Percentiles rank a stretch among this genome's conserved stretches.
These are phyloP conservation scores for Dromiciops gliroides DNA, from an alignment of 2,113 vertebrate genomes.

Conservation along the genomic window DNA sequence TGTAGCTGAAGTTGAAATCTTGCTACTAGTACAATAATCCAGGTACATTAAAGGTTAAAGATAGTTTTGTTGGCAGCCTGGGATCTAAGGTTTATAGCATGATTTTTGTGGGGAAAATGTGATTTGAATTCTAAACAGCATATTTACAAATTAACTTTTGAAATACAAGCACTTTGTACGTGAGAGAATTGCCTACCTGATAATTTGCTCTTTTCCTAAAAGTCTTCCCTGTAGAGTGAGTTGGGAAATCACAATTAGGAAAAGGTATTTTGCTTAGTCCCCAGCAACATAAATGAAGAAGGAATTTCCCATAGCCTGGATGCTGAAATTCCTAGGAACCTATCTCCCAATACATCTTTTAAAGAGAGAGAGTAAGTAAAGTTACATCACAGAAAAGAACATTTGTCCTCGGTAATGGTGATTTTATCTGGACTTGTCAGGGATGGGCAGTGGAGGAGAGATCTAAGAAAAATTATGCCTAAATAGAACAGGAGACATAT, in stretches of 20 bases:
- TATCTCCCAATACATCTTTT: neutral
- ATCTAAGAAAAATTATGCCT: neutral
- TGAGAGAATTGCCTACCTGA: neutral
- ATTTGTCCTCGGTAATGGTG: constrained; percentile 9
- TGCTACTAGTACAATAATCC: neutral
- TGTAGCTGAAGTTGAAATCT: neutral
- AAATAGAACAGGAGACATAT: constrained; percentile 29
- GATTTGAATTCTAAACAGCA: neutral
- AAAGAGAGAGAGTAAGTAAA: neutral
- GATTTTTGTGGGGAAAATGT: neutral
- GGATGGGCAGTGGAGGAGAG: constrained; percentile 1
- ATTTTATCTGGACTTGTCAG: neutral
- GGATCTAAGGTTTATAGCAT: neutral
- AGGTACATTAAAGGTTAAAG: neutral
- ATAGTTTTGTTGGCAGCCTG: neutral
- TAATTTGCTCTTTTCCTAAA: neutral
- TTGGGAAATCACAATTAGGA: neutral
- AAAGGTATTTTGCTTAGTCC: neutral
- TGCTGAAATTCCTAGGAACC: neutral
- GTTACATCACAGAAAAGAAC: constrained; percentile 12
- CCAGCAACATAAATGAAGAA: neutral
- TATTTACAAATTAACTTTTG: neutral
- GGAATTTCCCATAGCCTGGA: neutral
- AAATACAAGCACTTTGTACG: neutral
- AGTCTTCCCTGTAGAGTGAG: neutral